Percentiles rank a stretch among this genome's conserved stretches.
phyloP scores from a whole-genome alignment of 1,140 invertebrate genomes.

The Heliconius congener region DNA sequence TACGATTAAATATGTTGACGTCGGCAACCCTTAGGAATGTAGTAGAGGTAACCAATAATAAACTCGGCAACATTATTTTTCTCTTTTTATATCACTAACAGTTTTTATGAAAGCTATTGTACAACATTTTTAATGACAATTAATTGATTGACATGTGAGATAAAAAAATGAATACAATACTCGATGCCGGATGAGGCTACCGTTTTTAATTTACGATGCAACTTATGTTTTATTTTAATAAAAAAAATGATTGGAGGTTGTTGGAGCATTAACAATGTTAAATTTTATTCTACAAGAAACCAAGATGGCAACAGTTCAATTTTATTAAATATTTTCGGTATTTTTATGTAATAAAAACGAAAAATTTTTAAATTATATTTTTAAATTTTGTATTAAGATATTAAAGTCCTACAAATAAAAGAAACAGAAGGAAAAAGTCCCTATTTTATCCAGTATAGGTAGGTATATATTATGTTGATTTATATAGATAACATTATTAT shows the following conservation, averaged over 20 bases:
- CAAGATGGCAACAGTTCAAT: not conserved
- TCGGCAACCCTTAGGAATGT: not conserved
- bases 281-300: not conserved
- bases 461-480: not conserved
- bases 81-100: constrained; percentile 10
- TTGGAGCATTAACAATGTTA: not conserved
- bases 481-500: not conserved
- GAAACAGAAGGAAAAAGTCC: too few relatives aligned
- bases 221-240: constrained; percentile 20
- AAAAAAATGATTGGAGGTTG: not conserved
- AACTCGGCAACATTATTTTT: constrained; percentile 16
- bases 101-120: constrained; percentile 53
- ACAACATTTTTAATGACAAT: constrained; percentile 57
- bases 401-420: too few relatives aligned
- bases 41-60: not conserved
- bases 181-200: constrained; percentile 50
- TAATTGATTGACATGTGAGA: constrained; percentile 49
- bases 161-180: constrained; percentile 60
- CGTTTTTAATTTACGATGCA: constrained; percentile 42
- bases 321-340: not conserved
- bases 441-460: too few relatives aligned
- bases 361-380: too few relatives aligned
- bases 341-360: not conserved
- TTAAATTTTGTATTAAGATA: too few relatives aligned
- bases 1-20: not conserved